These are phyloP conservation scores for Hermaeophaga mercurialis DNA, from an alignment of 2,888 invertebrate species.

Conservation along the genomic window DNA sequence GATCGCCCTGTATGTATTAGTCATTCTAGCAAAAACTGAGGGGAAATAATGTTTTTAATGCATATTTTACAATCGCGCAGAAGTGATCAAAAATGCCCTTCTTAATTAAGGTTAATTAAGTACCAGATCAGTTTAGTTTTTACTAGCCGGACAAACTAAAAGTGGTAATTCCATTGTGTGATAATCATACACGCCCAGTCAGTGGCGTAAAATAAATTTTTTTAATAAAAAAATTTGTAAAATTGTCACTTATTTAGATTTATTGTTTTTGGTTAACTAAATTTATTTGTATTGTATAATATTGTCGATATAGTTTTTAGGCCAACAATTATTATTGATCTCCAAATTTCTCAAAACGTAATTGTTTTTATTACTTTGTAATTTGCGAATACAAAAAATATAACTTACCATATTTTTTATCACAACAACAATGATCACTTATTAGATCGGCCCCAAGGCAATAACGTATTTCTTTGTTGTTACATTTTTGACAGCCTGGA, in stretches of 20 bases:
- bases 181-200: slow-evolving; percentile 14
- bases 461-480: slow-evolving; percentile 65
- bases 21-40: slow-evolving; percentile 4
- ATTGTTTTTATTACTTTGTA: no score
- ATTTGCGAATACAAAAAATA: no score
- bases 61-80: background rate
- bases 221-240: background rate
- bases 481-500: slow-evolving; percentile 68
- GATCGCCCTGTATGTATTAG: no score
- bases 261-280: no score
- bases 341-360: no score
- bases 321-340: no score
- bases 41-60: background rate
- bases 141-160: slow-evolving; percentile 17
- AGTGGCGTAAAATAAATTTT: background rate
- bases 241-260: background rate
- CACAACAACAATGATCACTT: slow-evolving; percentile 66
- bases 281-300: no score
- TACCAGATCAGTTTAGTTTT: slow-evolving; percentile 21
- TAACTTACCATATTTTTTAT: slow-evolving; percentile 63
- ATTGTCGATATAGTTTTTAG: no score
- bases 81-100: slow-evolving; percentile 25
- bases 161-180: slow-evolving; percentile 18
- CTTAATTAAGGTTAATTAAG: slow-evolving; percentile 35
- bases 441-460: slow-evolving; percentile 66